These are phyloP conservation scores for Leptopilina boulardi DNA, from an alignment of 1,140 invertebrate genomes.

Conservation along the genomic window DNA sequence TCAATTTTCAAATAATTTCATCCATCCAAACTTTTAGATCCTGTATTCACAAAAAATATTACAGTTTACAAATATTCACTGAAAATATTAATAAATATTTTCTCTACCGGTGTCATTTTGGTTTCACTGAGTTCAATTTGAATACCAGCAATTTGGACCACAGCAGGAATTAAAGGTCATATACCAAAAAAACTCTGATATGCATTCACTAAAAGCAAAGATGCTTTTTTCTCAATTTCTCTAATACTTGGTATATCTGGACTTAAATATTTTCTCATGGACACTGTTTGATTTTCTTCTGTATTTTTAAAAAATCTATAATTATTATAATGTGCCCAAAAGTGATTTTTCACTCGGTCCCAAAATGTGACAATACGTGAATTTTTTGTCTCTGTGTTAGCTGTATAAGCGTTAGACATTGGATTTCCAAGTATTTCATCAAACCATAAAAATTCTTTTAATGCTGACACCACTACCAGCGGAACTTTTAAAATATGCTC, in stretches of 20 bases:
- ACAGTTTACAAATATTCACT: background rate
- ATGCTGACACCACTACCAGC: slow-evolving; percentile 72
- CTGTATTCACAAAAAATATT: slow-evolving; percentile 75
- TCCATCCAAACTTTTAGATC: slow-evolving; percentile 80
- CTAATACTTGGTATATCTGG: slow-evolving; percentile 48
- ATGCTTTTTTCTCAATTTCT: slow-evolving; percentile 70
- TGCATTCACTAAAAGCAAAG: slow-evolving; percentile 66
- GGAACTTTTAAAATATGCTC: slow-evolving; percentile 80
- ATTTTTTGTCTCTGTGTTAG: background rate
- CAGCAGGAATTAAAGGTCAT: slow-evolving; percentile 68
- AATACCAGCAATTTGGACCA: slow-evolving; percentile 79
- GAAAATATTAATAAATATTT: no score
- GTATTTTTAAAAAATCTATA: slow-evolving; percentile 54
- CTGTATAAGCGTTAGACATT: slow-evolving; percentile 71
- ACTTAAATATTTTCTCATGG: background rate
- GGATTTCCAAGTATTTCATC: slow-evolving; percentile 66
- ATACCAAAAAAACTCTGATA: slow-evolving; percentile 55
- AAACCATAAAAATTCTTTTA: slow-evolving; percentile 76
- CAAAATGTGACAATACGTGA: slow-evolving; percentile 41
- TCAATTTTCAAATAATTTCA: no score
- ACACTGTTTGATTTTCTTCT: background rate
- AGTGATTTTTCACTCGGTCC: slow-evolving; percentile 67
- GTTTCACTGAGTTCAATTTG: slow-evolving; percentile 64
- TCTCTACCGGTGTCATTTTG: slow-evolving; percentile 53
- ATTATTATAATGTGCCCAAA: slow-evolving; percentile 40